Evolutionary conservation across 1,140 invertebrate genomes (phyloP).

Genomic region (Periplaneta americana): DNA sequence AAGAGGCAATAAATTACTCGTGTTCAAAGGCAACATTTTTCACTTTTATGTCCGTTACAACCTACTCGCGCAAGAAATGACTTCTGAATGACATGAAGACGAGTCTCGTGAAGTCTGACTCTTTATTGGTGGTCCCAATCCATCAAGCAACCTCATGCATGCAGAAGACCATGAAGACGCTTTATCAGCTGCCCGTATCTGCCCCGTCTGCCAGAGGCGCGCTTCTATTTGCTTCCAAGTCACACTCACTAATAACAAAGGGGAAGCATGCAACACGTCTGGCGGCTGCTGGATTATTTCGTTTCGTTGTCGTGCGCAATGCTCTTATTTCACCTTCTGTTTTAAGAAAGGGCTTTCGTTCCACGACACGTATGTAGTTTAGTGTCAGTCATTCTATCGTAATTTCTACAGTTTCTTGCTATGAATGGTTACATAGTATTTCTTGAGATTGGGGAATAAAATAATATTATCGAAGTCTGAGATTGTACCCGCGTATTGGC

Average conservation of each 20-base stretch:
- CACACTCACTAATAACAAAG: background rate
- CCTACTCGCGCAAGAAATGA: too few relatives aligned
- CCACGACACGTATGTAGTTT: background rate
- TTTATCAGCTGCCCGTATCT: background rate
- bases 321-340: too few relatives aligned
- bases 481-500: too few relatives aligned
- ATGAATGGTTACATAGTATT: too few relatives aligned
- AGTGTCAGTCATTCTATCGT: background rate
- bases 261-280: background rate
- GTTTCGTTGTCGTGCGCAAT: too few relatives aligned
- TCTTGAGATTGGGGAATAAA: background rate
- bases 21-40: too few relatives aligned
- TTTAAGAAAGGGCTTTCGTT: background rate
- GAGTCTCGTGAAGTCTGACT: too few relatives aligned
- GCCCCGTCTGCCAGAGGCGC: background rate
- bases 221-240: background rate
- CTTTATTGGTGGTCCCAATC: background rate
- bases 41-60: too few relatives aligned
- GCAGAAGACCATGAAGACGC: background rate
- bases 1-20: too few relatives aligned
- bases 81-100: too few relatives aligned
- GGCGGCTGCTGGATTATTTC: background rate
- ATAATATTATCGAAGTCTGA: too few relatives aligned
- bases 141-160: background rate
- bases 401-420: background rate